Conservation (phyloP, 1,140 invertebrate species). For the Stegodyphus dumicola region DNA sequence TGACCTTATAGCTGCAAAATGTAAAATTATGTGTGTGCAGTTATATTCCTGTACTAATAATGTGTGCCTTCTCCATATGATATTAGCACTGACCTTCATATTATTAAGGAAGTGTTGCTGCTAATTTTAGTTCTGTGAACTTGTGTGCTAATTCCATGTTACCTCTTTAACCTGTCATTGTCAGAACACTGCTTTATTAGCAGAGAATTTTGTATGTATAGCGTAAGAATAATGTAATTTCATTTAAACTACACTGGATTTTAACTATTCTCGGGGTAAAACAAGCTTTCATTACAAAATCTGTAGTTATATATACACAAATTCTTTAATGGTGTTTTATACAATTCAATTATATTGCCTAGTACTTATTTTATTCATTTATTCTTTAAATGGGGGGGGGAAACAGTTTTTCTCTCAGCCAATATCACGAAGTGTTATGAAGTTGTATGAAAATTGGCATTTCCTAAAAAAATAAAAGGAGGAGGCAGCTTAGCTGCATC, state of each 20-base stretch:
- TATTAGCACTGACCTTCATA: conserved; percentile 43
- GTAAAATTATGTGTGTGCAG: conserved; percentile 32
- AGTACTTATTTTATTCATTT: too few species aligned
- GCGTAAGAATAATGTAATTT: background rate
- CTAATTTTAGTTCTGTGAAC: conserved; percentile 45
- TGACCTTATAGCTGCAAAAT: conserved; percentile 45
- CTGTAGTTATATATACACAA: too few species aligned
- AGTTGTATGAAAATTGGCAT: too few species aligned
- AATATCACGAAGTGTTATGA: too few species aligned
- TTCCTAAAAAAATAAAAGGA: too few species aligned
- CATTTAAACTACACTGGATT: background rate
- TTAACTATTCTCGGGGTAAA: too few species aligned
- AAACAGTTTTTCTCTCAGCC: too few species aligned
- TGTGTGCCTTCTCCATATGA: conserved; percentile 56
- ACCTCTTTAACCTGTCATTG: conserved; percentile 34
- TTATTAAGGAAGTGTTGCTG: conserved; percentile 23
- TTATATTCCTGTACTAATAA: conserved; percentile 56
- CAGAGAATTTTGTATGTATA: background rate
- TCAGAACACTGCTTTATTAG: conserved; percentile 17
- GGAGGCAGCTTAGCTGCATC: too few species aligned
- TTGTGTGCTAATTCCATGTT: conserved; percentile 37
- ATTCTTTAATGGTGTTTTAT: too few species aligned
- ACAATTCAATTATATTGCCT: too few species aligned
- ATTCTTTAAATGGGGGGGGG: too few species aligned
- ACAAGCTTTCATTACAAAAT: too few species aligned